Conservation (phyloP, 2,113 vertebrate genomes). For the Deroptyus accipitrinus region DNA sequence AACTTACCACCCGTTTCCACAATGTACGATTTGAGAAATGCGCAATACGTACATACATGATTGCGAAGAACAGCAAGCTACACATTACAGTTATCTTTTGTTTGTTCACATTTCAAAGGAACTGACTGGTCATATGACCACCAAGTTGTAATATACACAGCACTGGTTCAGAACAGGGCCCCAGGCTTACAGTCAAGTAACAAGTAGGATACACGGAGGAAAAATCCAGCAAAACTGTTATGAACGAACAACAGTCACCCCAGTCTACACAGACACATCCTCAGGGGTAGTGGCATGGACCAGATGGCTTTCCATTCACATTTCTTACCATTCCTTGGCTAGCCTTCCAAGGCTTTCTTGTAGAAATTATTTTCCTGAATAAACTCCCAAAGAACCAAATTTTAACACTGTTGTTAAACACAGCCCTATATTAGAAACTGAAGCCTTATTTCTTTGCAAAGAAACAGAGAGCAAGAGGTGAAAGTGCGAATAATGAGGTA, state of each 20-base stretch:
- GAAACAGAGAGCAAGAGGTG: not conserved
- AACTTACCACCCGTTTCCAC: not conserved
- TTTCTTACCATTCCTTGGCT: not conserved
- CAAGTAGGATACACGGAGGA: not conserved
- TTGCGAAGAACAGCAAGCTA: not conserved
- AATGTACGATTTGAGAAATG: rapidly evolving
- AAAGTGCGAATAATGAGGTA: not conserved
- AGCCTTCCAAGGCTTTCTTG: not conserved
- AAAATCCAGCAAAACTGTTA: not conserved
- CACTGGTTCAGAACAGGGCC: not conserved
- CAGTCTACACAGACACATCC: not conserved
- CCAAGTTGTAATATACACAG: not conserved
- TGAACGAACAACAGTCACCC: not conserved
- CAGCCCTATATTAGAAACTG: not conserved
- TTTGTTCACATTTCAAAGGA: not conserved
- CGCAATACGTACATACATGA: not conserved
- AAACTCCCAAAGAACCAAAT: not conserved
- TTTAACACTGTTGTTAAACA: not conserved
- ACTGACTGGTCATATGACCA: rapidly evolving
- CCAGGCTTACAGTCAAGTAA: not conserved
- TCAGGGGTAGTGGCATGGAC: not conserved
- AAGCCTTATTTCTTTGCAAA: not conserved
- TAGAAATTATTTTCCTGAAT: not conserved
- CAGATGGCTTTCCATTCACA: conserved; percentile 22
- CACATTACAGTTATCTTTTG: not conserved